Evolutionary conservation across 23 tunicate genomes (phyloP).

Genomic region (Styela plicata): DNA sequence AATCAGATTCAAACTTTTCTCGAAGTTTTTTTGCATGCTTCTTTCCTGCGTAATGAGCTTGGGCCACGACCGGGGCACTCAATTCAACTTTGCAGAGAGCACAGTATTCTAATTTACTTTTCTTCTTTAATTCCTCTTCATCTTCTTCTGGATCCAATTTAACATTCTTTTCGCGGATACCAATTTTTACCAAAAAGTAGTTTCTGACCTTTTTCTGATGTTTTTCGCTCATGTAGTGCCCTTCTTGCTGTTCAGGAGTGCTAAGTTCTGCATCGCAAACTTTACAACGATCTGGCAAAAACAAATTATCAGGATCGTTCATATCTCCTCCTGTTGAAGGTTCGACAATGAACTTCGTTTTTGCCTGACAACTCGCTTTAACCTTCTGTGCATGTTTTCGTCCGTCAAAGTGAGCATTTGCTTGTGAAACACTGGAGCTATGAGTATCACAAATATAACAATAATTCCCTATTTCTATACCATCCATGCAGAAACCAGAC

Average conservation of each 20-base stretch:
- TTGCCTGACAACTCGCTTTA: conserved; percentile 16
- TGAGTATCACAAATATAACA: conserved; percentile 15
- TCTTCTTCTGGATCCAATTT: background rate
- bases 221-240: conserved; percentile 78
- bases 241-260: conserved; percentile 48
- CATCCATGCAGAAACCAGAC: conserved; percentile 72
- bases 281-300: conserved; percentile 61
- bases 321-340: conserved; percentile 62
- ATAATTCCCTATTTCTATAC: conserved; percentile 65
- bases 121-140: background rate
- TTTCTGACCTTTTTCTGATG: conserved; percentile 75
- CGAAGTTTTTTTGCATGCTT: conserved; percentile 75
- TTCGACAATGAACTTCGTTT: conserved; percentile 42
- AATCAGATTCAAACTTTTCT: conserved; percentile 39
- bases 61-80: conserved; percentile 47
- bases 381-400: conserved; percentile 48
- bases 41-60: conserved; percentile 67
- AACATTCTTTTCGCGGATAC: conserved; percentile 35
- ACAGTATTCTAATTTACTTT: conserved; percentile 53
- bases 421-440: background rate
- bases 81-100: conserved; percentile 39
- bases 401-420: conserved; percentile 32
- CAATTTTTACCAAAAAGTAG: conserved; percentile 68
- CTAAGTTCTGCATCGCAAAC: conserved; percentile 59
- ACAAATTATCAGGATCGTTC: conserved; percentile 75